phyloP scores from a whole-genome alignment of 2,888 invertebrate genomes.

The Trilocha varians region DNA sequence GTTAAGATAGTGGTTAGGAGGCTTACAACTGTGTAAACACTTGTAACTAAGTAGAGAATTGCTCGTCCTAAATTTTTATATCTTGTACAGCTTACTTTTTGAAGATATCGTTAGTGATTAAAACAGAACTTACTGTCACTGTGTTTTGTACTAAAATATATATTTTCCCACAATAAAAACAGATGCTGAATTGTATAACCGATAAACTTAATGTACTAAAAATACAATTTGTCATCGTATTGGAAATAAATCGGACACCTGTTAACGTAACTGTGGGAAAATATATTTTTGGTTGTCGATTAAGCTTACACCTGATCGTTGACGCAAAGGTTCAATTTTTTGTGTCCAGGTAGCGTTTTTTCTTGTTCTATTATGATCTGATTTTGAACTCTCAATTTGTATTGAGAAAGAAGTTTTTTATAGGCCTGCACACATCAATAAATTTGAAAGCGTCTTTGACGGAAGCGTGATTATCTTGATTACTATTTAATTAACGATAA shows the following conservation, averaged over 20 bases:
- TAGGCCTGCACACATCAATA: too few relatives aligned
- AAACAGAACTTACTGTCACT: too few relatives aligned
- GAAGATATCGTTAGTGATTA: too few relatives aligned
- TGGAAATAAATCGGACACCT: background rate
- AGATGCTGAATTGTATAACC: background rate
- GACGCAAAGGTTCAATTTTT: slow-evolving; percentile 30
- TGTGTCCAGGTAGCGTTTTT: slow-evolving; percentile 52
- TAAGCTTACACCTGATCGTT: slow-evolving; percentile 51
- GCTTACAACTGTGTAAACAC: background rate
- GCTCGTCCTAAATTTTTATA: slow-evolving; percentile 4
- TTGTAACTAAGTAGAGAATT: slow-evolving; percentile 4
- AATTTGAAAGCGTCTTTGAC: slow-evolving; percentile 27
- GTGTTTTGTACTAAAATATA: too few relatives aligned
- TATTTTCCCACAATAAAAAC: too few relatives aligned
- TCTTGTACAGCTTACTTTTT: too few relatives aligned
- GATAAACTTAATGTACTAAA: background rate
- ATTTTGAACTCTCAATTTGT: background rate
- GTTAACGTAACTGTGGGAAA: background rate
- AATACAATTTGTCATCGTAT: background rate
- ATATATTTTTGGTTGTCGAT: slow-evolving; percentile 26
- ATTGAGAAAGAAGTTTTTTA: background rate
- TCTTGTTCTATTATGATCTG: slow-evolving; percentile 8
- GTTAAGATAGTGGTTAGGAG: background rate
- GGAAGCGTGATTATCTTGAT: slow-evolving; percentile 14
- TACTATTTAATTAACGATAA: slow-evolving; percentile 3